Percentiles rank a stretch among this genome's conserved stretches.
Evolutionary conservation across 2,113 vertebrate species (phyloP).

Genomic region (Pogona vitticeps): DNA sequence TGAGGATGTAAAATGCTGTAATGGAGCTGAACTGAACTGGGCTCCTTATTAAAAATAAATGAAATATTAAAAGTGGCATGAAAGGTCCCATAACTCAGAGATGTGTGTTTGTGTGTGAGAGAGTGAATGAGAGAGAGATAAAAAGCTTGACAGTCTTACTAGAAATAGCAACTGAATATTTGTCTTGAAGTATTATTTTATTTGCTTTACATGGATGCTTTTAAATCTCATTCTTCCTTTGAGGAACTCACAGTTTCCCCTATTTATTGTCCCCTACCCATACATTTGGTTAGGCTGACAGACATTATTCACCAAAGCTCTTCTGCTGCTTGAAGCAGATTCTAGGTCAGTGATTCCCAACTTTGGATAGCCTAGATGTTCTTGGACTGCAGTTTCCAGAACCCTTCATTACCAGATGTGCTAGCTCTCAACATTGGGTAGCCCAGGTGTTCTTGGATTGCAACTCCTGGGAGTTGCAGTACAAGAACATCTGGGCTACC

Average conservation of each 20-base stretch:
- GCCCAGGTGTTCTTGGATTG: too few relatives aligned
- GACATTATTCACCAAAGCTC: background rate
- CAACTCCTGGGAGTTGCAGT: too few relatives aligned
- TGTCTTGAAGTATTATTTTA: background rate
- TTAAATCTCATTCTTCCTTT: slow-evolving; percentile 16
- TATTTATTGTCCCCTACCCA: slow-evolving; percentile 14
- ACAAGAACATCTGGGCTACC: too few relatives aligned
- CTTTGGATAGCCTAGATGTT: too few relatives aligned
- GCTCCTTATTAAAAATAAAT: slow-evolving; percentile 71
- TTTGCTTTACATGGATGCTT: slow-evolving; percentile 23
- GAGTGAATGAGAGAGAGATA: too few relatives aligned
- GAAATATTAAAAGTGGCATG: slow-evolving; percentile 65
- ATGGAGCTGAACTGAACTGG: slow-evolving; percentile 66
- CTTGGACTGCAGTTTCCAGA: too few relatives aligned
- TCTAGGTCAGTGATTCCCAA: too few relatives aligned
- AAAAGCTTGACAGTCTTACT: slow-evolving; percentile 9
- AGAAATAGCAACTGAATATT: slow-evolving; percentile 42
- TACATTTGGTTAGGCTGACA: background rate
- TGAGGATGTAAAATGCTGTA: slow-evolving; percentile 65
- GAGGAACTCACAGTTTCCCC: slow-evolving; percentile 24
- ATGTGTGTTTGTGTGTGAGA: slow-evolving; percentile 48
- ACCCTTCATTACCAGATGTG: too few relatives aligned
- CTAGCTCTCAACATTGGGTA: too few relatives aligned
- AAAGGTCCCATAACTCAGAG: slow-evolving; percentile 57
- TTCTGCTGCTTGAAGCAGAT: background rate